Percentiles rank a stretch among this genome's conserved stretches.
Evolutionary conservation across 2,888 invertebrate genomes (phyloP).

Genomic region (Strigamia maritima): DNA sequence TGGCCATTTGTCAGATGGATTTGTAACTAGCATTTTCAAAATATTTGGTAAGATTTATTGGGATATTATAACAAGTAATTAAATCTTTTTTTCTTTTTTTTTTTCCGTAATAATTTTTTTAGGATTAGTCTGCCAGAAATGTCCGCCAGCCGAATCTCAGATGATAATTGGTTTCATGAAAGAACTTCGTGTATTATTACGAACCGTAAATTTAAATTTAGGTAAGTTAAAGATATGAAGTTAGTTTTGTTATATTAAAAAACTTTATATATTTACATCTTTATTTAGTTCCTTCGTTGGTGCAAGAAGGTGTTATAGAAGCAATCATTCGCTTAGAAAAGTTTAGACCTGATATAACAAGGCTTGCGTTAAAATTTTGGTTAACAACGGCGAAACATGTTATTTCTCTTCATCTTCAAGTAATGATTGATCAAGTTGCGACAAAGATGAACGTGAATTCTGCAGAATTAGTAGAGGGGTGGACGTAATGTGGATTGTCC

Average conservation of each 20-base stretch:
- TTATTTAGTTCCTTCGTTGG: background rate
- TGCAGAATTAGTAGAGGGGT: background rate
- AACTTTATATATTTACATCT: background rate
- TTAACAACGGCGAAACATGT: background rate
- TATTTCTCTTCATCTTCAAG: background rate
- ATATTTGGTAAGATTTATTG: background rate
- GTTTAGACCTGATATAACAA: background rate
- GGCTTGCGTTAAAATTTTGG: background rate
- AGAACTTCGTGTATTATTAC: background rate
- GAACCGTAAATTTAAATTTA: background rate
- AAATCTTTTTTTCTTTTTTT: no score
- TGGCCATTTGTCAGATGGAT: background rate
- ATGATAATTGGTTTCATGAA: background rate
- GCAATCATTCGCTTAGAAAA: background rate
- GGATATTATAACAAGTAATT: background rate
- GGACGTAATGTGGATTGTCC: background rate
- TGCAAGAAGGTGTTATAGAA: conserved; percentile 14
- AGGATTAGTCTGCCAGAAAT: background rate
- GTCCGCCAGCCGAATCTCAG: background rate
- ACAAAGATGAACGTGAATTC: background rate
- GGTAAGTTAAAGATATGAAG: no score
- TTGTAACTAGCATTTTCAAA: background rate
- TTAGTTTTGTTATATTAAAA: background rate
- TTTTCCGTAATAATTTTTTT: background rate
- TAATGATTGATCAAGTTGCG: background rate